Conservation (phyloP, 1,140 invertebrate species). For the Frieseomelitta varia region DNA sequence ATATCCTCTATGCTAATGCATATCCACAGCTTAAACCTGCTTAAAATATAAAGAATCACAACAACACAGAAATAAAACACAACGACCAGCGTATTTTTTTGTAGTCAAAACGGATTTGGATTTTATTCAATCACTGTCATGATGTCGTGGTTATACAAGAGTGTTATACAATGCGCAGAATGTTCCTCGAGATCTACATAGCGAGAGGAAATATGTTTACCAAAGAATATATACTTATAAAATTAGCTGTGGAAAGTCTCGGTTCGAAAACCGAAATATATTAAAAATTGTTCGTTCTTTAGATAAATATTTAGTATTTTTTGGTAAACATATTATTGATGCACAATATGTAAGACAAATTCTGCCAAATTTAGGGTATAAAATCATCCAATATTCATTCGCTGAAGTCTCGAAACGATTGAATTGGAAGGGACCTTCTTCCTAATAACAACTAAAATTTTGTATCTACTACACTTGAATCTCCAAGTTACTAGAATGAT, state of each 20-base stretch:
- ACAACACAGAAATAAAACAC: slow-evolving; percentile 77
- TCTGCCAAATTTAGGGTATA: slow-evolving; percentile 57
- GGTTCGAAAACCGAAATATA: not conserved
- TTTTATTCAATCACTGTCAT: slow-evolving; percentile 81
- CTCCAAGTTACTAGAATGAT: slow-evolving; percentile 54
- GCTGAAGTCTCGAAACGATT: slow-evolving; percentile 58
- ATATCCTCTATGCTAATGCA: slow-evolving; percentile 40
- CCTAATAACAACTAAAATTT: slow-evolving; percentile 59
- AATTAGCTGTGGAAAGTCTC: slow-evolving; percentile 6
- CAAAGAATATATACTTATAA: slow-evolving; percentile 67
- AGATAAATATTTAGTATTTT: slow-evolving; percentile 59
- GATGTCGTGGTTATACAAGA: slow-evolving; percentile 79
- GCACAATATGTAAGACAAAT: slow-evolving; percentile 63
- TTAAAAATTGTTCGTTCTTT: slow-evolving; percentile 30
- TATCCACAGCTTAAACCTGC: slow-evolving; percentile 37
- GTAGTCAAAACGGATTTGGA: slow-evolving; percentile 79
- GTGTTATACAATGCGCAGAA: slow-evolving; percentile 78
- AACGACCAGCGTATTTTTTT: slow-evolving; percentile 74
- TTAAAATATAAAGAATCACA: slow-evolving; percentile 61
- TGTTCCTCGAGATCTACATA: slow-evolving; percentile 75
- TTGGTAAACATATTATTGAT: slow-evolving; percentile 75
- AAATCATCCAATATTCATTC: slow-evolving; percentile 61
- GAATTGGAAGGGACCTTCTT: slow-evolving; percentile 57
- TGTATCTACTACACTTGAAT: slow-evolving; percentile 33
- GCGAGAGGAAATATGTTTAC: slow-evolving; percentile 76